These are phyloP conservation scores for Craniophora ligustri DNA, from an alignment of 2,888 invertebrate species.

Conservation along the genomic window DNA sequence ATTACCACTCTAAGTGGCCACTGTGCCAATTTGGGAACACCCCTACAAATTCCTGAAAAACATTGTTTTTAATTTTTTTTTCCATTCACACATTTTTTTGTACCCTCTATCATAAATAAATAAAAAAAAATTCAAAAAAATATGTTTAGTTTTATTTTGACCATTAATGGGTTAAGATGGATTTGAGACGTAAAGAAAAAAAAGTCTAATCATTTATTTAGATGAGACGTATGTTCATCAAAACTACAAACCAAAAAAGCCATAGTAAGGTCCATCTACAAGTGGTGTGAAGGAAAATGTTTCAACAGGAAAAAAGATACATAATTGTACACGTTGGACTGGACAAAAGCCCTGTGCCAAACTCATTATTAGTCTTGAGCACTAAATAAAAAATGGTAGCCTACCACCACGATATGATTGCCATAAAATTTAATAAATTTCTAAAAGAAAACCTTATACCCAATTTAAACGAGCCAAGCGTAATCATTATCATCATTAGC, in stretches of 20 bases:
- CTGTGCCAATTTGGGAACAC: too few relatives aligned
- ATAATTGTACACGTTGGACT: too few relatives aligned
- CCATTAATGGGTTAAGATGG: too few relatives aligned
- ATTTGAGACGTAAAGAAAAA: neutral
- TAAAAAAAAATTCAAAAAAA: too few relatives aligned
- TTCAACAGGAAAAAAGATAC: neutral
- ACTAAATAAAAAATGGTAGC: neutral
- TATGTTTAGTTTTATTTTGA: too few relatives aligned
- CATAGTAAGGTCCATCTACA: neutral
- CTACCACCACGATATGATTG: neutral
- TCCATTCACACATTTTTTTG: too few relatives aligned
- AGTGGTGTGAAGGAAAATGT: neutral
- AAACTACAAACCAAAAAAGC: neutral
- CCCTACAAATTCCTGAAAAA: too few relatives aligned
- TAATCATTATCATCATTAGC: too few relatives aligned
- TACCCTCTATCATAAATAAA: too few relatives aligned
- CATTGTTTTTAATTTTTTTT: too few relatives aligned
- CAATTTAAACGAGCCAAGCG: neutral
- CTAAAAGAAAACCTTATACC: neutral
- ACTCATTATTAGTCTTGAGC: neutral
- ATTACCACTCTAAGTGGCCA: too few relatives aligned
- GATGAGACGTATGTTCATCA: neutral
- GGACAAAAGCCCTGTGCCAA: too few relatives aligned
- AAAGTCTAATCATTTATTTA: neutral
- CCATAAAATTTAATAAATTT: neutral